Evolutionary conservation across 2,888 invertebrate species (phyloP), one percentile per base, ranked within the genome.

Genomic region (Chaitophorus viminalis): DNA sequence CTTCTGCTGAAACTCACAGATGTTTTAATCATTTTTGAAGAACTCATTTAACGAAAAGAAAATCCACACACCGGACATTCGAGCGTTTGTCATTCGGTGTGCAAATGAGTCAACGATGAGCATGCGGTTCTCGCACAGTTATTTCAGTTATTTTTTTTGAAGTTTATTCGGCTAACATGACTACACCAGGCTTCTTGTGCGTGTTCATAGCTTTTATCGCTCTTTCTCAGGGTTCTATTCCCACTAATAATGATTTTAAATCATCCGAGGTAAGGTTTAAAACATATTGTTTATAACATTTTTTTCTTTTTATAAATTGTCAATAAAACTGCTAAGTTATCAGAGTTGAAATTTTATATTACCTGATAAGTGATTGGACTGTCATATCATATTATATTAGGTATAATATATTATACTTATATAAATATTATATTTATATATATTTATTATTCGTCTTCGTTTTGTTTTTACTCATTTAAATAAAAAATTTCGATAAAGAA

Each of bases 1-100:
- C 85, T 85, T 85, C 76, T 77, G 77, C 52, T 33, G 36, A 85
- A 85, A 68, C 77, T 70, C 46, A 36, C 85, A 85, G 77, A 85
- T 85, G 85, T 77, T 85, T 85, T 78, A 84, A 77, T 85, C 68
- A 85, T 85, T 85, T 85, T 84, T 70, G 52, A 77, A 85, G 85
- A 77, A 77, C 77, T 78, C 77, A 52, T 85, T 54, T 68, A 68
- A 85, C 68, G 29, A 60, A 76, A 84, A 75, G 75, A 65, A 75
- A 84, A 39, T 84, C 60, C 39, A 76, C 75, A 31, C 75, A 46
- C 75, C 39, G 65, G 65, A 84, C 83, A 65, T 39, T 75, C 74
- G 31, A 29, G n/a, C 21, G 39, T 65, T 31, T 65, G 75, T 84
- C 60, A 31, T 36, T 60, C 75, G 83, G 54, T n/a, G 82, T 74